phyloP scores from a whole-genome alignment of 2,888 invertebrate species.

The Ochropacha duplaris region DNA sequence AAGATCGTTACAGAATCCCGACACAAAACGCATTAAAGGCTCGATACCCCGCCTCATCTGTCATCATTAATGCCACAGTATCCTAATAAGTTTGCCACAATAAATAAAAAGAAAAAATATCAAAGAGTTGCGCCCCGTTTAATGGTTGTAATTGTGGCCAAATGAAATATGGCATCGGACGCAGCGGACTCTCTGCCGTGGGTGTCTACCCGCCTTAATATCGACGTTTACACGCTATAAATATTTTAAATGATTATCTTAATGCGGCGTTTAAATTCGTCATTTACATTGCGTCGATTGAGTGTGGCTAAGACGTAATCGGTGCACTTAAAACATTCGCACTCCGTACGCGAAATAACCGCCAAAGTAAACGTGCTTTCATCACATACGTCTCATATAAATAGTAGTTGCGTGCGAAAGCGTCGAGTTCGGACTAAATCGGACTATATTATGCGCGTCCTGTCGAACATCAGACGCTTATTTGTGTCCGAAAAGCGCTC shows the following conservation, averaged over 20 bases:
- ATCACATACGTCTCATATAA: constrained; percentile 46
- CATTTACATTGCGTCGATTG: constrained; percentile 53
- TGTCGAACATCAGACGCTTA: constrained; percentile 75
- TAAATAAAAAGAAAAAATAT: constrained; percentile 74
- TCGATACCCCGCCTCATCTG: constrained; percentile 72
- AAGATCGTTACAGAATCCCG: constrained; percentile 52
- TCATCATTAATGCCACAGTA: constrained; percentile 80
- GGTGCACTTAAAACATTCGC: constrained; percentile 54
- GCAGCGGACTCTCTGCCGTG: constrained; percentile 61
- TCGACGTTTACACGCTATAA: constrained; percentile 77
- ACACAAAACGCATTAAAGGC: constrained; percentile 67
- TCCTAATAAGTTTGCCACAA: constrained; percentile 81
- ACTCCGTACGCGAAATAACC: constrained; percentile 49
- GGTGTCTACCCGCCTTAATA: constrained; percentile 73
- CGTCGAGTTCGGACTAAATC: constrained; percentile 39
- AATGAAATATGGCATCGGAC: constrained; percentile 73
- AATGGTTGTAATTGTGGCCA: constrained; percentile 80
- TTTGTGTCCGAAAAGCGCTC: constrained; percentile 81
- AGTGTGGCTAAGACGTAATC: constrained; percentile 28
- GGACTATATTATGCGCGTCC: constrained; percentile 64
- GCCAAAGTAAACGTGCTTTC: constrained; percentile 50
- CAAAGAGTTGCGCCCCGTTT: constrained; percentile 79
- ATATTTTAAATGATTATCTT: constrained; percentile 74
- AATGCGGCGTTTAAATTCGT: constrained; percentile 59
- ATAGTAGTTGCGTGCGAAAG: constrained; percentile 39